Conservation (phyloP, 2,888 invertebrate species). For the Caenorhabditis afra region DNA sequence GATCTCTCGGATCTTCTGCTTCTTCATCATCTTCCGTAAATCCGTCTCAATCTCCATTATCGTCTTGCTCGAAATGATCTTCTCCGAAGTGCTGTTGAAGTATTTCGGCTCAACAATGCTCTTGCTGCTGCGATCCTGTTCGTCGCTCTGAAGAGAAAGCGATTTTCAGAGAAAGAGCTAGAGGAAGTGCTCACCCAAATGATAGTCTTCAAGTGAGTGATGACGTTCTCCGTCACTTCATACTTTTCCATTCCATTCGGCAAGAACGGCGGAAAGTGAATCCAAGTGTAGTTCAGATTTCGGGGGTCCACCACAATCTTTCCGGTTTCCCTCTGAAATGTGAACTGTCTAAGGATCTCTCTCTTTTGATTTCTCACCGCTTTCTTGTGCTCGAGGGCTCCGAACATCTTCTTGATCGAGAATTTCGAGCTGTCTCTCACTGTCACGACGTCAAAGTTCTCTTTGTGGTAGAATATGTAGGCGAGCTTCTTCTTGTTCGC, state of each 20-base stretch:
- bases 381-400: constrained; percentile 44
- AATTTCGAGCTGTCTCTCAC: constrained; percentile 45
- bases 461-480: constrained; percentile 52
- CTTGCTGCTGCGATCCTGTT: constrained; percentile 17
- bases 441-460: constrained; percentile 44
- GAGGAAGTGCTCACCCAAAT: constrained; percentile 13
- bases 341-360: constrained; percentile 2
- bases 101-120: constrained; percentile 30
- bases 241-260: constrained; percentile 52
- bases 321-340: constrained; percentile 58
- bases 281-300: constrained; percentile 66
- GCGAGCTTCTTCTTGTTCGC: constrained; percentile 28
- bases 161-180: neutral
- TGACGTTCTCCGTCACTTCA: constrained; percentile 47
- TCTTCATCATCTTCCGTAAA: constrained; percentile 40
- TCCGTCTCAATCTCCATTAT: constrained; percentile 36
- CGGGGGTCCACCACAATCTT: constrained; percentile 64
- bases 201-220: constrained; percentile 49
- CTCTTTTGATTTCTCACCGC: neutral
- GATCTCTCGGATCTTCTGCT: constrained; percentile 18
- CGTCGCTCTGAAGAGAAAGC: constrained; percentile 20
- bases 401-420: constrained; percentile 58
- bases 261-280: constrained; percentile 64
- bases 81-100: constrained; percentile 30
- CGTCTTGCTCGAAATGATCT: constrained; percentile 19